Evolutionary conservation across 2,888 invertebrate species (phyloP).

Genomic region (Aspidiotus destructor): DNA sequence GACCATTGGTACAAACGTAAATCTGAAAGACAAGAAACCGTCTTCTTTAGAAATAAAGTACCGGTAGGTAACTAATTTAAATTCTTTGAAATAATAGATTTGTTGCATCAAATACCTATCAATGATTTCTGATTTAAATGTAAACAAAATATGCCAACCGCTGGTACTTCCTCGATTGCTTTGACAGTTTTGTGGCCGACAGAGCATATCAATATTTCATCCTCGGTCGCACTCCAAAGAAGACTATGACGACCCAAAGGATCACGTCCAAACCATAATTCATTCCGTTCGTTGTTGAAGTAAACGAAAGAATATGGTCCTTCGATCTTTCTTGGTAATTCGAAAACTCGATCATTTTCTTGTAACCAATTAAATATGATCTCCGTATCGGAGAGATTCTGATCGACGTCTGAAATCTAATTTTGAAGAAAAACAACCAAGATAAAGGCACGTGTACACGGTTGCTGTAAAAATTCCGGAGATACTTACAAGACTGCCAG

Average conservation of each 20-base stretch:
- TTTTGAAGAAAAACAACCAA: background rate
- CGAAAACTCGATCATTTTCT: conserved; percentile 25
- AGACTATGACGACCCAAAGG: conserved; percentile 76
- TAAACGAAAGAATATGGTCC: conserved; percentile 82
- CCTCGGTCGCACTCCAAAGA: conserved; percentile 44
- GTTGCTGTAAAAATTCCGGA: background rate
- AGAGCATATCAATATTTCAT: conserved; percentile 39
- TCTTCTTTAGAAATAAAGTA: background rate
- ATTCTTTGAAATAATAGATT: background rate
- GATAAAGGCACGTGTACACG: conserved; percentile 5
- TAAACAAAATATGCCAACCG: conserved; percentile 38
- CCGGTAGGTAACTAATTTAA: background rate
- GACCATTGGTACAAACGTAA: conserved; percentile 22
- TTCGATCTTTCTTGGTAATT: conserved; percentile 49
- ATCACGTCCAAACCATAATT: conserved; percentile 75
- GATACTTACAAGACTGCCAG: conserved; percentile 43
- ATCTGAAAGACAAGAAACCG: conserved; percentile 10
- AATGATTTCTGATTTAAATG: conserved; percentile 1
- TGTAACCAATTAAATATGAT: conserved; percentile 29
- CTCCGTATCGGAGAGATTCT: conserved; percentile 34
- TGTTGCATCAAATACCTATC: background rate
- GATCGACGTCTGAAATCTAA: background rate
- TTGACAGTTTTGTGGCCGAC: conserved; percentile 37
- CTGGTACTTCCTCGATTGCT: conserved; percentile 39
- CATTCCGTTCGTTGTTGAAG: conserved; percentile 48